phyloP scores from a whole-genome alignment of 2,113 vertebrate species.

The Ceuthmochares aereus region DNA sequence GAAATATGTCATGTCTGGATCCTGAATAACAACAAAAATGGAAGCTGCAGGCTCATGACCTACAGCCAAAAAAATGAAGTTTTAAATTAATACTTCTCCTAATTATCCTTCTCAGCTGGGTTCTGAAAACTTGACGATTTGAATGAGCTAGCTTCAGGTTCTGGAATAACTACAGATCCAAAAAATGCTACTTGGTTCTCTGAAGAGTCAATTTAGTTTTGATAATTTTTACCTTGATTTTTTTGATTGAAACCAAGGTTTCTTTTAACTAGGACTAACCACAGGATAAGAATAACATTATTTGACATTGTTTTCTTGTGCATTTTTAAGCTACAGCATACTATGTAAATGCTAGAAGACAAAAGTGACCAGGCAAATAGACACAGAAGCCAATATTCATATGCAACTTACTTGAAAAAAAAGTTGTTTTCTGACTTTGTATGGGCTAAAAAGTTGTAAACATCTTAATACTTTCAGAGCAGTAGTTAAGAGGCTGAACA shows the following conservation, averaged over 20 bases:
- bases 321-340: background rate
- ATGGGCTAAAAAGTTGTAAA: background rate
- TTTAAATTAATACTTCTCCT: background rate
- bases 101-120: background rate
- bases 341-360: background rate
- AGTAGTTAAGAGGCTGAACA: background rate
- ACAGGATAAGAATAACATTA: background rate
- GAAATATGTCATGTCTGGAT: background rate
- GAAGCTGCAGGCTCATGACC: background rate
- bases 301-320: background rate
- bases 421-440: background rate
- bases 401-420: background rate
- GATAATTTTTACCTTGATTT: background rate
- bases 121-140: background rate
- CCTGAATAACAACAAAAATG: background rate
- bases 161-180: background rate
- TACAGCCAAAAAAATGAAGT: background rate
- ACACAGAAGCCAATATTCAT: background rate
- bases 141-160: background rate
- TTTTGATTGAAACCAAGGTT: background rate
- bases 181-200: background rate
- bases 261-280: background rate
- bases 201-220: background rate
- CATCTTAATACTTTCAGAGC: background rate
- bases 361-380: background rate